These are phyloP conservation scores for Brachionus paranguensis DNA, from an alignment of 1,140 invertebrate genomes.

Conservation along the genomic window DNA sequence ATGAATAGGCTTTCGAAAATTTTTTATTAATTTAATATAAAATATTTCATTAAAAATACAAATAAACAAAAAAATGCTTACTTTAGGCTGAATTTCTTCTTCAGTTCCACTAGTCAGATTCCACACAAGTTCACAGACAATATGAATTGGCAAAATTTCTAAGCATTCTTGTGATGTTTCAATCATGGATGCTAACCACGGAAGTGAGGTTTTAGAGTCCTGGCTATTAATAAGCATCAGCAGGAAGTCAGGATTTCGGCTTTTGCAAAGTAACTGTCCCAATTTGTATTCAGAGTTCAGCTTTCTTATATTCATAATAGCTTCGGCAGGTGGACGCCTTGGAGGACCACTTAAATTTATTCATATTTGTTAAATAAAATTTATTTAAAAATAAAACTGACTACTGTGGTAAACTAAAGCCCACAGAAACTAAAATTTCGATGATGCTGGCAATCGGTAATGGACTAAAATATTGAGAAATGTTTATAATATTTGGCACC, in stretches of 20 bases:
- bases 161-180: conserved; percentile 77
- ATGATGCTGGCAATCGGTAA: too few species aligned
- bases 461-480: too few species aligned
- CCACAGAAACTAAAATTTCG: too few species aligned
- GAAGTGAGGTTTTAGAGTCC: conserved; percentile 66
- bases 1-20: neutral
- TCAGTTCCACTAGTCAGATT: conserved; percentile 1
- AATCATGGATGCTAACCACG: conserved; percentile 88
- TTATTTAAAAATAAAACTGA: neutral
- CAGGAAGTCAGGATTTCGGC: conserved; percentile 81
- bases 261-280: conserved; percentile 81
- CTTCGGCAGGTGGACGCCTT: conserved; percentile 67
- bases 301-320: conserved; percentile 73
- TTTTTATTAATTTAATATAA: too few species aligned
- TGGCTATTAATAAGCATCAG: conserved; percentile 84
- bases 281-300: conserved; percentile 72
- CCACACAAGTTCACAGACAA: conserved; percentile 82
- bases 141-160: conserved; percentile 82
- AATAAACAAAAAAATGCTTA: neutral
- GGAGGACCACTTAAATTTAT: conserved; percentile 62
- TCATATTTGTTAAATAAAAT: conserved; percentile 42
- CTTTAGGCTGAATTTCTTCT: conserved; percentile 1
- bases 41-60: neutral
- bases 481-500: too few species aligned
- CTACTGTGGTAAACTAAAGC: neutral